Base-by-base conservation (phyloP, 2,888 invertebrate genomes). In the Pemphredon lugubris region DNA sequence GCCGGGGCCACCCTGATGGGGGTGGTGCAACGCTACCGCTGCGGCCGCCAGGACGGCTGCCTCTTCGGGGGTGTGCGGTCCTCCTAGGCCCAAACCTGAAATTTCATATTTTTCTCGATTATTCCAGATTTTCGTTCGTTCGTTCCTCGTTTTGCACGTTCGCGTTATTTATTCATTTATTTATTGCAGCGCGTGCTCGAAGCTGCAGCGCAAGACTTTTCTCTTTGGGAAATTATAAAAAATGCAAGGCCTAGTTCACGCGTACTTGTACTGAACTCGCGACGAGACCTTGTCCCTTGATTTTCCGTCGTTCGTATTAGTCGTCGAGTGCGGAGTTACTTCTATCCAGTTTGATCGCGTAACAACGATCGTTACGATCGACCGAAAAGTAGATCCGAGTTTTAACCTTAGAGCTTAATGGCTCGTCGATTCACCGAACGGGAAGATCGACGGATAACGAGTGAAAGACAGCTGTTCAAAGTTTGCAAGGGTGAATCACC, bases 51-150 rank as follows among this genome's bases (percentile, higher is more conserved):
- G 83, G 44, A 89, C 89, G 79, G 88, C 88, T 21, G 89, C 89
- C 73, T 89, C 89, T 69, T 89, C 89, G 6, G 89, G 86, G 42
- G 89, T 88, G 58, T 89, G 89, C 5, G 89, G 89, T 7, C 87
- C n/a, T n/a, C n/a, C 89, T 1, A 89, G 77, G 9, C 88, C 87
- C 59, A 89, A 76, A 47, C 89, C 89, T 90, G 79, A 16, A 69
- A 65, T 45, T 55, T 53, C 3, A n/a, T 20, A 1, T 9, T 6
- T 16, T 7, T 30, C 30, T 30, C 2, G 0, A 9, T 1, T 30
- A 30, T 30, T 30, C n/a, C n/a, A n/a, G n/a, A n/a, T n/a, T n/a
- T n/a, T n/a, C n/a, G n/a, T n/a, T n/a, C n/a, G n/a, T n/a, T n/a
- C n/a, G n/a, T n/a, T n/a, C n/a, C n/a, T n/a, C n/a, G n/a, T n/a